These are phyloP conservation scores for Lasius platythorax DNA, from an alignment of 2,888 invertebrate genomes.

Conservation along the genomic window DNA sequence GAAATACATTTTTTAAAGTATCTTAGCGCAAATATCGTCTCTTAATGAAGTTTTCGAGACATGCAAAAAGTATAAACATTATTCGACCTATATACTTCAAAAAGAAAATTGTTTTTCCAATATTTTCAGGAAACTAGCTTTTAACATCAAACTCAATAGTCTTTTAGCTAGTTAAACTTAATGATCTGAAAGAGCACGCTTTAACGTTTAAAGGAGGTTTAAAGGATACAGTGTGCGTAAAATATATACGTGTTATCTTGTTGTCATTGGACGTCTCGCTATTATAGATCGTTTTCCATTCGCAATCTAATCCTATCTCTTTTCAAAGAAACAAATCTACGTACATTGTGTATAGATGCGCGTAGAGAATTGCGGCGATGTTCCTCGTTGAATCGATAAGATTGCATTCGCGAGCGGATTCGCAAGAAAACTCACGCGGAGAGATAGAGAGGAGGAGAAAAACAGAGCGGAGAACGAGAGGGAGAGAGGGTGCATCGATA, in stretches of 20 bases:
- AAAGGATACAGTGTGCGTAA: too few relatives aligned
- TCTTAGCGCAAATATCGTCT: not conserved
- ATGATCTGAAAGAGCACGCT: not conserved
- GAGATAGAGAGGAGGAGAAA: not conserved
- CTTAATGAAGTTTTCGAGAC: not conserved
- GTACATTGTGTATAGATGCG: too few relatives aligned
- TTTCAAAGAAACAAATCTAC: constrained; percentile 9
- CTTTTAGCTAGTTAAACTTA: not conserved
- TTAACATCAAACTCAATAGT: not conserved
- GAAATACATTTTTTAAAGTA: not conserved
- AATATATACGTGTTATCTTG: not conserved
- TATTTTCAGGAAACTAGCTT: not conserved
- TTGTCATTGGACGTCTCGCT: not conserved
- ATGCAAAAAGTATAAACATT: not conserved
- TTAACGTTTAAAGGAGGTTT: not conserved
- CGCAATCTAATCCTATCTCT: not conserved
- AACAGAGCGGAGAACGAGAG: too few relatives aligned
- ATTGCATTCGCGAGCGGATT: constrained; percentile 17
- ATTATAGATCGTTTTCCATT: not conserved
- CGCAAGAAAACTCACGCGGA: constrained; percentile 21
- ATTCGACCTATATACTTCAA: not conserved
- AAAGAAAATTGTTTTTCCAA: not conserved
- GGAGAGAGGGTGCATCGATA: constrained; percentile 19
- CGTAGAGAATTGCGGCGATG: not conserved
- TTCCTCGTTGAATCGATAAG: constrained; percentile 8